A percentile compares a stretch with the other conserved stretches of the same genome.
These are phyloP conservation scores for Poeciliopsis gracilis DNA, from an alignment of 2,797 vertebrate genomes.

Conservation along the genomic window DNA sequence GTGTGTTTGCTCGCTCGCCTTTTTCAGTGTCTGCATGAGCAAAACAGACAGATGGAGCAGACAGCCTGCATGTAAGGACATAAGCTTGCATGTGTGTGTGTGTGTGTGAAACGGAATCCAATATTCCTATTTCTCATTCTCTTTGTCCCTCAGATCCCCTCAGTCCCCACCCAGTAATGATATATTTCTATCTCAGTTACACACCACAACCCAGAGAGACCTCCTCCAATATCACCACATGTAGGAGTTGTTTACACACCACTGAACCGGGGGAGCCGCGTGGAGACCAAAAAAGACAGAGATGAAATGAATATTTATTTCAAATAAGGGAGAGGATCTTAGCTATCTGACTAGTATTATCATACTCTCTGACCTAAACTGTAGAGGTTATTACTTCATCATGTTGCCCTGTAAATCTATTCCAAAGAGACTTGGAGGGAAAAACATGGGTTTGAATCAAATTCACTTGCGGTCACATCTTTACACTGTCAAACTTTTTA, in stretches of 20 bases:
- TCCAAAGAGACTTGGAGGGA: slow-evolving; percentile 52
- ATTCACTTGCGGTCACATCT: slow-evolving; percentile 47
- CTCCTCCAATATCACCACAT: slow-evolving; percentile 75
- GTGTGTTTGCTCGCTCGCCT: slow-evolving; percentile 27
- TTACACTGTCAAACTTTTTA: slow-evolving; percentile 65
- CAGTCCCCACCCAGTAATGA: slow-evolving; percentile 76
- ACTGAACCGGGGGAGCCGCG: slow-evolving; percentile 65
- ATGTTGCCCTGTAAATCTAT: slow-evolving; percentile 62
- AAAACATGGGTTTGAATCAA: slow-evolving; percentile 59
- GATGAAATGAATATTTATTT: slow-evolving; percentile 81
- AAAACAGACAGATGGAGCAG: slow-evolving; percentile 66
- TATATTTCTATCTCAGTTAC: slow-evolving; percentile 79
- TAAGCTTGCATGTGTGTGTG: slow-evolving; percentile 36
- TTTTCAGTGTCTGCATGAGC: slow-evolving; percentile 32
- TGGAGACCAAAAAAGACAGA: slow-evolving; percentile 54
- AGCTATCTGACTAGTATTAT: slow-evolving; percentile 64
- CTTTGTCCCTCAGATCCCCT: slow-evolving; percentile 70
- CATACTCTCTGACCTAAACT: slow-evolving; percentile 75
- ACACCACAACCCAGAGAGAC: slow-evolving; percentile 70
- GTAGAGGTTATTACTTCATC: slow-evolving; percentile 77
- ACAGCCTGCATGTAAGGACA: slow-evolving; percentile 66
- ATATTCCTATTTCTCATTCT: slow-evolving; percentile 76
- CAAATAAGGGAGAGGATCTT: slow-evolving; percentile 65
- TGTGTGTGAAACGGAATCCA: slow-evolving; percentile 70
- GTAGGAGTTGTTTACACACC: slow-evolving; percentile 79